Evolutionary conservation across 1,140 invertebrate species (phyloP).

Genomic region (Pristionchus pacificus): DNA sequence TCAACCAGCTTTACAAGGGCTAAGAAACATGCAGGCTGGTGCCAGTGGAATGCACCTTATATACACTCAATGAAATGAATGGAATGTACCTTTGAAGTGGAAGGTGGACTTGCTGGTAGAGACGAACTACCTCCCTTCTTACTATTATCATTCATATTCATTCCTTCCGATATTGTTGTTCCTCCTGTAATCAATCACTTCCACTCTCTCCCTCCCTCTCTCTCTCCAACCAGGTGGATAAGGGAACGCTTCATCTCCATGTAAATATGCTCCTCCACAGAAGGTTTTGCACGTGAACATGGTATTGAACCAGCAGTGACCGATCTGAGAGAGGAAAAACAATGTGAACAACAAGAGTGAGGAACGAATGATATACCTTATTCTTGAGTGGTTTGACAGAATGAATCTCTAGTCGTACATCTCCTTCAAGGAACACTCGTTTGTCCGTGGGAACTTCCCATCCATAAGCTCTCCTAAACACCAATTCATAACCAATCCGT

Average conservation of each 20-base stretch:
- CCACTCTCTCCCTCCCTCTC: too few relatives aligned
- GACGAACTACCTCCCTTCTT: background rate
- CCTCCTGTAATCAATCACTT: background rate
- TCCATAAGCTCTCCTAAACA: slow-evolving; percentile 48
- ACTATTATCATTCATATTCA: background rate
- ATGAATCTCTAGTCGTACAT: slow-evolving; percentile 47
- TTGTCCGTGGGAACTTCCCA: slow-evolving; percentile 49
- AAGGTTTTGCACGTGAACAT: slow-evolving; percentile 53
- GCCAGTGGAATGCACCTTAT: too few relatives aligned
- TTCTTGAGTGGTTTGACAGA: slow-evolving; percentile 13
- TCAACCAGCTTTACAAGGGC: too few relatives aligned
- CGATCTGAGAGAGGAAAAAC: slow-evolving; percentile 24
- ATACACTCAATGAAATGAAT: too few relatives aligned
- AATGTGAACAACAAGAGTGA: slow-evolving; percentile 1
- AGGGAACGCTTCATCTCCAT: slow-evolving; percentile 47
- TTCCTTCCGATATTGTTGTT: background rate
- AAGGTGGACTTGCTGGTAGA: slow-evolving; percentile 22
- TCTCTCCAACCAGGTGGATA: slow-evolving; percentile 43
- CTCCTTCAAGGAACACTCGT: slow-evolving; percentile 53
- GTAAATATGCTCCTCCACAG: slow-evolving; percentile 40
- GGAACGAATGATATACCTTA: slow-evolving; percentile 33
- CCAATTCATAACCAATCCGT: background rate
- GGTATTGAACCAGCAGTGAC: slow-evolving; percentile 57
- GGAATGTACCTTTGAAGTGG: slow-evolving; percentile 33
- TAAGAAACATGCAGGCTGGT: too few relatives aligned